phyloP scores from a whole-genome alignment of 1,140 invertebrate genomes.

The Drosophila obscura region DNA sequence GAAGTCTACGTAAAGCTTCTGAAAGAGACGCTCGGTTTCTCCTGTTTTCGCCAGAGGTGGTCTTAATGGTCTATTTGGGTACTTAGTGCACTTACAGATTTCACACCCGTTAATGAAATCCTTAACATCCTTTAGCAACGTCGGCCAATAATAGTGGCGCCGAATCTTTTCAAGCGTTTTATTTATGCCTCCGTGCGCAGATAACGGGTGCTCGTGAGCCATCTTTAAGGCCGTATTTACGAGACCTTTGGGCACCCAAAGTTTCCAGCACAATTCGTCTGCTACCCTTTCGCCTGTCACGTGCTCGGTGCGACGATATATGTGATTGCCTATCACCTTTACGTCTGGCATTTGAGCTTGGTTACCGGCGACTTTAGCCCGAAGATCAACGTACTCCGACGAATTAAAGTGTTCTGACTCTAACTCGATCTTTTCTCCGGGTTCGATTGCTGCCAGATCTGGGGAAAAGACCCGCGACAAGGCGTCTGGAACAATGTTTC shows the following conservation, averaged over 20 bases:
- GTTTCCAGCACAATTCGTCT: too few relatives aligned
- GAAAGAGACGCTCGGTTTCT: too few relatives aligned
- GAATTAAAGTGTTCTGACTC: too few relatives aligned
- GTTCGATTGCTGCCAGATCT: too few relatives aligned
- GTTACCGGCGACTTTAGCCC: not conserved
- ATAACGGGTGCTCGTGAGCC: too few relatives aligned
- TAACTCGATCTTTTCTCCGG: too few relatives aligned
- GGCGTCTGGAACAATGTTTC: too few relatives aligned
- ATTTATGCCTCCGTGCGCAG: too few relatives aligned
- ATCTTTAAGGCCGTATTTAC: too few relatives aligned
- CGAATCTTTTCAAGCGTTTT: not conserved
- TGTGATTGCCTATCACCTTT: constrained; percentile 2
- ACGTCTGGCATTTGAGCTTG: not conserved
- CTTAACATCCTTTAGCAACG: not conserved
- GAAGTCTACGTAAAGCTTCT: not conserved
- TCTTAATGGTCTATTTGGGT: not conserved
- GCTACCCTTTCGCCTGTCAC: too few relatives aligned
- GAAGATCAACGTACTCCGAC: not conserved
- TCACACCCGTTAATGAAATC: not conserved
- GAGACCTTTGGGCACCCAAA: too few relatives aligned
- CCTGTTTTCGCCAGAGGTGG: not conserved
- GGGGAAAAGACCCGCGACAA: too few relatives aligned
- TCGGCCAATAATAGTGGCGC: not conserved
- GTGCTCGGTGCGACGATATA: not conserved
- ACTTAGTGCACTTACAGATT: not conserved